phyloP scores from a whole-genome alignment of 2,113 vertebrate species.

The Anseranas semipalmata region DNA sequence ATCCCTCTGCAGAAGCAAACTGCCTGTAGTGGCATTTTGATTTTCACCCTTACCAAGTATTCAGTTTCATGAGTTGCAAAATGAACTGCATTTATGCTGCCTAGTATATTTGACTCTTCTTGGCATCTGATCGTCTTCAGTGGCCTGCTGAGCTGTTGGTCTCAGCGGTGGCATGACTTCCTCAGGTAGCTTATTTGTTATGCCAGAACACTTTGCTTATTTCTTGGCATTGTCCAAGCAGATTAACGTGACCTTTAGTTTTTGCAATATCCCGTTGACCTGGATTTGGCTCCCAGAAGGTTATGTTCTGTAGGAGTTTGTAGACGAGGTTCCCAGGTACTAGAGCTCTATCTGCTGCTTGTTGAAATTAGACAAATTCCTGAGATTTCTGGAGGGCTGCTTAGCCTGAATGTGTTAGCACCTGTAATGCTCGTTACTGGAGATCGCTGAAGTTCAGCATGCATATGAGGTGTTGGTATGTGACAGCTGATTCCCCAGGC shows the following conservation, averaged over 20 bases:
- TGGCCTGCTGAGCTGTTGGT: neutral
- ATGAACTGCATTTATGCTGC: neutral
- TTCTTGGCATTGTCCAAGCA: neutral
- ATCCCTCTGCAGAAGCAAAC: neutral
- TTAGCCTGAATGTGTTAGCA: neutral
- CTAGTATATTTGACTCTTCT: neutral
- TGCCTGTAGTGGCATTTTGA: neutral
- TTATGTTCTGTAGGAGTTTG: neutral
- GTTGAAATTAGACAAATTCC: neutral
- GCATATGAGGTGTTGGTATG: neutral
- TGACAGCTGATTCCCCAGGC: neutral
- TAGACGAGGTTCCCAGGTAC: neutral
- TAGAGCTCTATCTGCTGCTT: neutral
- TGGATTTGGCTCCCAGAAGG: neutral
- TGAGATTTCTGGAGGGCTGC: neutral
- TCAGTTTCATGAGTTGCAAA: neutral
- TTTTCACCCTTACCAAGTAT: neutral
- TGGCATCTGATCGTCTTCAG: neutral
- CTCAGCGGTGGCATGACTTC: neutral
- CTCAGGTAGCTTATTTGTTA: neutral
- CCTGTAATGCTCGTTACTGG: fast-evolving
- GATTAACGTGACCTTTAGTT: neutral
- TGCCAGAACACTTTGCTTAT: neutral
- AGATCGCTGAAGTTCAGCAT: neutral
- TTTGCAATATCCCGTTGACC: neutral